Evolutionary conservation across 1,140 invertebrate genomes (phyloP).

Genomic region (Penaeus japonicus): DNA sequence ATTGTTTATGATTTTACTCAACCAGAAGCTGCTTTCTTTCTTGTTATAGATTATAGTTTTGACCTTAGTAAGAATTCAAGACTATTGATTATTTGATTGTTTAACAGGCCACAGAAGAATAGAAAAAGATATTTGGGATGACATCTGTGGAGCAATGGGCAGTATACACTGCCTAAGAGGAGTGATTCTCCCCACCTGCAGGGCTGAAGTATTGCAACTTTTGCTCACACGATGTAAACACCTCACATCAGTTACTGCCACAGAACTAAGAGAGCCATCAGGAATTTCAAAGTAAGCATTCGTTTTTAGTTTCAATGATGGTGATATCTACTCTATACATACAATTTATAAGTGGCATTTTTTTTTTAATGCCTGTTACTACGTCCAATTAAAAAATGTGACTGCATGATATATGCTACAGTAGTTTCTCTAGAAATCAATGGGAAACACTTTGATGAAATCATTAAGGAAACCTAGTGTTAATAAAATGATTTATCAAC

Average conservation of each 20-base stretch:
- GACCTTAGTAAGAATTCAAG: no score
- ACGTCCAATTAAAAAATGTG: no score
- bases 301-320: neutral
- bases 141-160: slow-evolving; percentile 15
- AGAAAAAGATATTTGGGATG: slow-evolving; percentile 15
- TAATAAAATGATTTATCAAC: no score
- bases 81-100: neutral
- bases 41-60: no score
- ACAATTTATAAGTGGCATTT: neutral
- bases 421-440: no score
- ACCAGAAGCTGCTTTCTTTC: no score
- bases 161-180: slow-evolving; percentile 2
- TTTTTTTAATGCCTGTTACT: neutral
- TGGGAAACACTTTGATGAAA: no score
- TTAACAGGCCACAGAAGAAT: neutral
- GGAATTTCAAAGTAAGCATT: neutral
- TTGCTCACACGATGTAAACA: slow-evolving; percentile 26
- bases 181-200: slow-evolving; percentile 10
- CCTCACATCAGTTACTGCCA: slow-evolving; percentile 18
- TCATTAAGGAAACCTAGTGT: no score
- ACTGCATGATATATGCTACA: no score
- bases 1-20: no score
- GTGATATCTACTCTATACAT: no score
- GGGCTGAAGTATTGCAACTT: slow-evolving; percentile 20
- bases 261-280: neutral